Evolutionary conservation across 2,797 vertebrate genomes (phyloP).

Genomic region (Taenioides sp.): DNA sequence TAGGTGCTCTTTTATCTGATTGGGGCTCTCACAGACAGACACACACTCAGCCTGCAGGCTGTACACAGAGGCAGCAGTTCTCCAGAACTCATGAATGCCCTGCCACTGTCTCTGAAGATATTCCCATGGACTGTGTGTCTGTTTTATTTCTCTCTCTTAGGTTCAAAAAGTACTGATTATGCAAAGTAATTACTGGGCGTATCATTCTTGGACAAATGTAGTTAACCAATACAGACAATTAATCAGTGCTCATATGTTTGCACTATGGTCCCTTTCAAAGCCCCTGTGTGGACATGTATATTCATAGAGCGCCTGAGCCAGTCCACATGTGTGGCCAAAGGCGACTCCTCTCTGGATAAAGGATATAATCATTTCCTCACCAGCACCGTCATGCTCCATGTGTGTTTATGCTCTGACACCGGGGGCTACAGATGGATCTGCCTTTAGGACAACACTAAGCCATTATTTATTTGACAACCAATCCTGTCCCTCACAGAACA

Average conservation of each 20-base stretch:
- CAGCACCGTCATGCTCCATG: slow-evolving; percentile 36
- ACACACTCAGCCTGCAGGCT: slow-evolving; percentile 44
- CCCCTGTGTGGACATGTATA: slow-evolving; percentile 15
- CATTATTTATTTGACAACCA: slow-evolving; percentile 55
- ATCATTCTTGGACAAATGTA: slow-evolving; percentile 31
- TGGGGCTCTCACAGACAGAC: slow-evolving; percentile 55
- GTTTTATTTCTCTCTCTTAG: slow-evolving; percentile 24
- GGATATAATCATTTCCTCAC: slow-evolving; percentile 36
- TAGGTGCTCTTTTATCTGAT: slow-evolving; percentile 74
- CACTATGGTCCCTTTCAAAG: slow-evolving; percentile 2
- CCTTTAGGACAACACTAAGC: slow-evolving; percentile 42
- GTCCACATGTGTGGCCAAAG: slow-evolving; percentile 41
- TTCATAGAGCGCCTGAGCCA: slow-evolving; percentile 44
- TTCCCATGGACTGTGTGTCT: slow-evolving; percentile 45
- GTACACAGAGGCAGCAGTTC: slow-evolving; percentile 44
- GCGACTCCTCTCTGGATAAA: slow-evolving; percentile 17
- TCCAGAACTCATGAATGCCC: slow-evolving; percentile 55
- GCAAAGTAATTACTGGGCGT: slow-evolving; percentile 59
- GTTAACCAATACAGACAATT: slow-evolving; percentile 58
- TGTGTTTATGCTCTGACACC: slow-evolving; percentile 61
- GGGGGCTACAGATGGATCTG: slow-evolving; percentile 39
- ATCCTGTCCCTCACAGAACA: slow-evolving; percentile 31
- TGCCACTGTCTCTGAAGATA: slow-evolving; percentile 44
- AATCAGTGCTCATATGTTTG: slow-evolving; percentile 20
- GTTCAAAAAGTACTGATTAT: slow-evolving; percentile 57